A percentile compares a stretch with the other conserved stretches of the same genome.
phyloP scores from a whole-genome alignment of 2,113 vertebrate genomes.

The Pycnonotus jocosus region DNA sequence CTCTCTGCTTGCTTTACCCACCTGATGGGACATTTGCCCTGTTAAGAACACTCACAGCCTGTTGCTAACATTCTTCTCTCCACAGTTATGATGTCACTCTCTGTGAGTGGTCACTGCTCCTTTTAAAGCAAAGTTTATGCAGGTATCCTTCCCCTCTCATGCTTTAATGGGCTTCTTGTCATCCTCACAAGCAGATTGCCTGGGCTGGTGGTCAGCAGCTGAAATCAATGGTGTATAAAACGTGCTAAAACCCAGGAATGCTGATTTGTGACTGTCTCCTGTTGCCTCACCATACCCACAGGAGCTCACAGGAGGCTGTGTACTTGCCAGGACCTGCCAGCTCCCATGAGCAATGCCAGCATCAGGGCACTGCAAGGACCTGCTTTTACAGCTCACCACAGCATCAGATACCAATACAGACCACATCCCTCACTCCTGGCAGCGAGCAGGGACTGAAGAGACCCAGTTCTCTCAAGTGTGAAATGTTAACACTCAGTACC shows the following conservation, averaged over 20 bases:
- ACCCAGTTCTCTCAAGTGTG: not conserved
- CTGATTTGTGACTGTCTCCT: not conserved
- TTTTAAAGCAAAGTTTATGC: not conserved
- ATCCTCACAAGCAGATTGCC: not conserved
- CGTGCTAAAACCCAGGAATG: not conserved
- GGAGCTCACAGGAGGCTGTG: not conserved
- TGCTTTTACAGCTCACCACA: not conserved
- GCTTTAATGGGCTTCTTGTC: not conserved
- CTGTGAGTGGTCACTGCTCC: not conserved
- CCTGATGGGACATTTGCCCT: not conserved
- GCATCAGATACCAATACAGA: not conserved
- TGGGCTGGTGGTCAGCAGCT: not conserved
- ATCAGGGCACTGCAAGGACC: not conserved
- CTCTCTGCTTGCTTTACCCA: not conserved
- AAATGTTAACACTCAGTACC: not conserved
- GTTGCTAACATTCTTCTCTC: not conserved
- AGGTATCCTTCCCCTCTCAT: not conserved
- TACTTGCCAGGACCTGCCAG: not conserved
- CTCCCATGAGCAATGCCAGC: not conserved
- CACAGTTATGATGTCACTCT: fast-evolving
- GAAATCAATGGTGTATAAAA: not conserved
- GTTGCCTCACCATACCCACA: not conserved
- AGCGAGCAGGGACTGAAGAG: not conserved
- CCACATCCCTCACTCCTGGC: not conserved
- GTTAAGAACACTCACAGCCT: not conserved